Evolutionary conservation across 2,113 vertebrate genomes (phyloP), one percentile per base, ranked within the genome.

Genomic region (Tragelaphus buxtoni): DNA sequence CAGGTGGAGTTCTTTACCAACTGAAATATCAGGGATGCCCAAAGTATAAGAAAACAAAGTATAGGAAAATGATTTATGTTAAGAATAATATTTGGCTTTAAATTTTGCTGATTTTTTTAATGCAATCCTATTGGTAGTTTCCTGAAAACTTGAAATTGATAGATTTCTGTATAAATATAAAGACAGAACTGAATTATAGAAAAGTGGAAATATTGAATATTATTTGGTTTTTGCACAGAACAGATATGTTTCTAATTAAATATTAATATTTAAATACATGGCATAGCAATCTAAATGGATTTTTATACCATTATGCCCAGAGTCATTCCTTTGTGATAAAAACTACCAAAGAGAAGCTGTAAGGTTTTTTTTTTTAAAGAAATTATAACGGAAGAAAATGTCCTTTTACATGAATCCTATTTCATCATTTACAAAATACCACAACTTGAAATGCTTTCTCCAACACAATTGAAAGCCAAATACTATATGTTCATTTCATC

Each of bases 231-330:
- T 39, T 79, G 30, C 10, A 93, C 1, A 89, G 49, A 88, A 53
- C 26, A 1, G 4, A 65, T 95, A 16, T 47, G 7, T 91, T 85
- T 82, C 20, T 96, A 82, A 96, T 65, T 96, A 93, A 94, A 95
- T 87, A 89, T 93, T 95, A 89, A 90, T 85, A 77, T 87, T 69
- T 84, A 79, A 88, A 97, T 85, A 11, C 28, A 94, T 42, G 14
- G 7, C 56, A 89, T 60, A 63, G 4, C 47, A 92, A 61, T 81
- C 1, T 26, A 95, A 90, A 85, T 65, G 1, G 63, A 94, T 65
- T 93, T 72, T 86, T 72, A 11, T 82, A 88, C 5, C 12, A 63
- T 35, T 61, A n/a, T 45, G 10, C 11, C 20, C 45, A 88, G n/a
- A 95, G 28, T 61, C 30, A 53, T 56, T 96, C 91, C 1, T 81